phyloP scores from a whole-genome alignment of 2,888 invertebrate genomes.

The Brenthis daphne region DNA sequence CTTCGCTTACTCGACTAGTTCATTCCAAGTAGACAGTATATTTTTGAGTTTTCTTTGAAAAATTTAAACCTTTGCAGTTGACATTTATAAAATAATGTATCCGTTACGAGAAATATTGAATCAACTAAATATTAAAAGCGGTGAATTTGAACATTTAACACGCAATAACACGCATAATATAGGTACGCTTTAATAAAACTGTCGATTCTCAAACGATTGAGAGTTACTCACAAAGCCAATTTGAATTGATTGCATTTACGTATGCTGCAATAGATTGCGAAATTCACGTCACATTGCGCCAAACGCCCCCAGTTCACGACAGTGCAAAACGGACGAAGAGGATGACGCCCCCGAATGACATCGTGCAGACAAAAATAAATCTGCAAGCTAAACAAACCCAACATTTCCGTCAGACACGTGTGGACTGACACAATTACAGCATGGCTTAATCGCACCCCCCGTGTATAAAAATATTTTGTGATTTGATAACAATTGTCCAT shows the following conservation, averaged over 20 bases:
- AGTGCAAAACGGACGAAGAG: constrained; percentile 53
- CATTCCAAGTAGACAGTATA: too few species aligned
- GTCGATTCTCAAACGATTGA: background rate
- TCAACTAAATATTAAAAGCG: too few species aligned
- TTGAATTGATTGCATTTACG: background rate
- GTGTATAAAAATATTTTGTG: background rate
- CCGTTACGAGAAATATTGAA: too few species aligned
- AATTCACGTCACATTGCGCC: constrained; percentile 65
- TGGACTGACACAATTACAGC: constrained; percentile 65
- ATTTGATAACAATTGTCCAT: too few species aligned
- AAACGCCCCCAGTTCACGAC: constrained; percentile 49
- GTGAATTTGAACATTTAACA: background rate
- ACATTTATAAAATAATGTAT: too few species aligned
- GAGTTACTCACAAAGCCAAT: constrained; percentile 10
- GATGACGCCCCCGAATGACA: constrained; percentile 77
- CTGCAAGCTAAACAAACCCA: constrained; percentile 75
- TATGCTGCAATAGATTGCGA: constrained; percentile 58
- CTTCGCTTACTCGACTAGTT: too few species aligned
- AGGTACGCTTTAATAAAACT: constrained; percentile 2
- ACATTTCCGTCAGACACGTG: constrained; percentile 74
- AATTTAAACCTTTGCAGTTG: too few species aligned
- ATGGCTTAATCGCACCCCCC: background rate
- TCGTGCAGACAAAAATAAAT: constrained; percentile 75
- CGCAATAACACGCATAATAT: too few species aligned
- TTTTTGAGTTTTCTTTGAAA: too few species aligned